A percentile compares a stretch with the other conserved stretches of the same genome.
These are phyloP conservation scores for Agrochola litura DNA, from an alignment of 2,888 invertebrate species.

Conservation along the genomic window DNA sequence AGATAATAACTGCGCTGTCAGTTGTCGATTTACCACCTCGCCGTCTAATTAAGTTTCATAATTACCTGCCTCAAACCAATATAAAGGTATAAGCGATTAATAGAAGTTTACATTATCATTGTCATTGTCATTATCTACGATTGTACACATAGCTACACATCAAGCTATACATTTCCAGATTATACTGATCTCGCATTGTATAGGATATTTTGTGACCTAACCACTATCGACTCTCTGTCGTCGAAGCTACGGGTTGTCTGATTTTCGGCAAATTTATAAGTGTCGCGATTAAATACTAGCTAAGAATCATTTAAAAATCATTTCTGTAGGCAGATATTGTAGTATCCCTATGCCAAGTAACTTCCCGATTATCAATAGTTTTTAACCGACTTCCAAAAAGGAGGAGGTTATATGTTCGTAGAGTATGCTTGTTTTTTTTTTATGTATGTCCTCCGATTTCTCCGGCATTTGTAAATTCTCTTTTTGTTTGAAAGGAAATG, in stretches of 20 bases:
- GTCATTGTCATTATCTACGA: neutral
- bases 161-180: no score
- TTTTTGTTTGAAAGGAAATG: no score
- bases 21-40: neutral
- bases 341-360: neutral
- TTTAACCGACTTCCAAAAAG: no score
- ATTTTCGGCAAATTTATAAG: no score
- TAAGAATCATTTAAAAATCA: neutral
- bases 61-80: no score
- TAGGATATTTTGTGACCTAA: neutral
- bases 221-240: neutral
- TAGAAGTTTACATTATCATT: neutral
- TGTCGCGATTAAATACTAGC: neutral
- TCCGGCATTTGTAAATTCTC: no score
- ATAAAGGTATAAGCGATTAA: neutral
- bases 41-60: neutral
- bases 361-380: neutral
- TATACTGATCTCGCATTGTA: no score
- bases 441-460: no score
- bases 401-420: no score
- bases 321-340: neutral
- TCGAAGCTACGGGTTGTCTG: neutral
- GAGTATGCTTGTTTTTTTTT: no score
- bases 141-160: neutral
- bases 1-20: neutral